phyloP scores from a whole-genome alignment of 2,888 invertebrate species.

The Nasonia oneida region DNA sequence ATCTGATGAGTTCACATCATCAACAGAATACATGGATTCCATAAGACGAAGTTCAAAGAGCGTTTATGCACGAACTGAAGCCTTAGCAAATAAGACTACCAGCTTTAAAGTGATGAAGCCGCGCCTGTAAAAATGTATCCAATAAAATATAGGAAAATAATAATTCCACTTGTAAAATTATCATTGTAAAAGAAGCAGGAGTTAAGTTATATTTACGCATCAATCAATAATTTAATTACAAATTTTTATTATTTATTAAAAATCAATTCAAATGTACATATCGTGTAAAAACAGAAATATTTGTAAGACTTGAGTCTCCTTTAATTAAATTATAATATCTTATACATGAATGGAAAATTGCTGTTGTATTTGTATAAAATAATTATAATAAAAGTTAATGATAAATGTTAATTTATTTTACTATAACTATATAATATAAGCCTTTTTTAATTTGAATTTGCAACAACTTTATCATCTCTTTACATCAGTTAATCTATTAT shows the following conservation, averaged over 20 bases:
- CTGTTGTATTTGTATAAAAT: constrained; percentile 55
- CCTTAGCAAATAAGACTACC: constrained; percentile 76
- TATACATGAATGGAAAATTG: constrained; percentile 34
- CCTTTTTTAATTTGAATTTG: constrained; percentile 12
- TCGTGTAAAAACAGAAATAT: constrained; percentile 48
- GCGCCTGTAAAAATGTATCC: constrained; percentile 71
- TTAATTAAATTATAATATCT: constrained; percentile 47
- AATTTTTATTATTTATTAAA: constrained; percentile 57
- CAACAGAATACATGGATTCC: constrained; percentile 76
- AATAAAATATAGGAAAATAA: constrained; percentile 48
- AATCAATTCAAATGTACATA: constrained; percentile 53
- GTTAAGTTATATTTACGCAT: constrained; percentile 19
- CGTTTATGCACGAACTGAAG: constrained; percentile 77
- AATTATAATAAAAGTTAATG: constrained; percentile 52
- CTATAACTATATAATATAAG: constrained; percentile 23
- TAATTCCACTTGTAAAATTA: constrained; percentile 46
- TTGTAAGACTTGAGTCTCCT: constrained; percentile 46
- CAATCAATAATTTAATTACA: constrained; percentile 43
- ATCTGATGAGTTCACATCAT: constrained; percentile 72
- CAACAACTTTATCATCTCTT: constrained; percentile 24
- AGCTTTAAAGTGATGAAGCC: constrained; percentile 78
- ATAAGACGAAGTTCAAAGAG: constrained; percentile 77
- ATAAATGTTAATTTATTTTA: constrained; percentile 50
- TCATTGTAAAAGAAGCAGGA: constrained; percentile 39
- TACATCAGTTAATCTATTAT: background rate